Evolutionary conservation across 2,888 invertebrate genomes (phyloP).

Genomic region (Pseudococcus jackbeardsleyi): DNA sequence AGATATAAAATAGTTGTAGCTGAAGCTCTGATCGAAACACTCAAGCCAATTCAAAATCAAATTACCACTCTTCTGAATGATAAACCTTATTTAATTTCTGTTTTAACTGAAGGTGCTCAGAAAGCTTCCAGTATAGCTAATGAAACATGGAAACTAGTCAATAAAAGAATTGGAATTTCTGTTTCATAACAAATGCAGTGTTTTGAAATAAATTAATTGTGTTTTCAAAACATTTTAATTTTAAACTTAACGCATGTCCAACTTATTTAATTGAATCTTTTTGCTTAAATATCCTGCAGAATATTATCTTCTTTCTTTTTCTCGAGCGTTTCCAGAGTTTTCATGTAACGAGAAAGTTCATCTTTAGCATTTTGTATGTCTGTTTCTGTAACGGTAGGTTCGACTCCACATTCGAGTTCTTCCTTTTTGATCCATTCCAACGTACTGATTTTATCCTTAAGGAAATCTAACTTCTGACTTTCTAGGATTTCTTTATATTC

Average conservation of each 20-base stretch:
- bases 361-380: slow-evolving; percentile 77
- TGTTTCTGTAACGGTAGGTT: slow-evolving; percentile 77
- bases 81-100: slow-evolving; percentile 75
- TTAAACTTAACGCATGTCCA: neutral
- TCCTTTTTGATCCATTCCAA: slow-evolving; percentile 82
- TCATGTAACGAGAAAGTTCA: slow-evolving; percentile 72
- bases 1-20: slow-evolving; percentile 82
- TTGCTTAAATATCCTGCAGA: neutral
- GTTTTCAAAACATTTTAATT: neutral
- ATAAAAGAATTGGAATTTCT: slow-evolving; percentile 74
- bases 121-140: slow-evolving; percentile 77
- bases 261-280: neutral
- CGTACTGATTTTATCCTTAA: slow-evolving; percentile 80
- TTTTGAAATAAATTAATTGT: slow-evolving; percentile 19
- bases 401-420: slow-evolving; percentile 78
- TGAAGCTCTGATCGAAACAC: slow-evolving; percentile 78
- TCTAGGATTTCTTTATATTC: slow-evolving; percentile 78
- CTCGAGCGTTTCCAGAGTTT: slow-evolving; percentile 52
- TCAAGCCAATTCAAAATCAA: slow-evolving; percentile 79
- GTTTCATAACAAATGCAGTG: slow-evolving; percentile 71
- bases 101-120: slow-evolving; percentile 77
- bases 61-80: slow-evolving; percentile 75
- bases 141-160: slow-evolving; percentile 77
- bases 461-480: slow-evolving; percentile 80
- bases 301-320: slow-evolving; percentile 52